Evolutionary conservation across 2,797 vertebrate genomes (phyloP).

Genomic region (Micropoecilia bifurca): DNA sequence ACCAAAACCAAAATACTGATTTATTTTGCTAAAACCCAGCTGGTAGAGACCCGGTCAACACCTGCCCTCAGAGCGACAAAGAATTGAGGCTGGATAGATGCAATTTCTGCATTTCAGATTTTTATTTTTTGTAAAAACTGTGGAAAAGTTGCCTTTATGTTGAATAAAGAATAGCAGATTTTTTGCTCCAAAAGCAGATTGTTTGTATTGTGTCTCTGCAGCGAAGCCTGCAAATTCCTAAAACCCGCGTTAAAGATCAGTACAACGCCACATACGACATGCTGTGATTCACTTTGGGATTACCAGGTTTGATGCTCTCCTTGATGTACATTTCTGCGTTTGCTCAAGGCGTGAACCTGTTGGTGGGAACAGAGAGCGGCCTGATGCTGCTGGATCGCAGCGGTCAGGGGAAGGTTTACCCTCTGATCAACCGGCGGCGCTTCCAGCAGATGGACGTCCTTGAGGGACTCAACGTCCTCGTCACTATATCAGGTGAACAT

Average conservation of each 20-base stretch:
- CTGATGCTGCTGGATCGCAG: conserved; percentile 98
- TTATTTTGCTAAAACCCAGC: not conserved
- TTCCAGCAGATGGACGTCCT: conserved; percentile 99
- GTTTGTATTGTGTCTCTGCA: not conserved
- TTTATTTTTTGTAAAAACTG: not conserved
- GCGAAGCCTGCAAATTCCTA: not conserved
- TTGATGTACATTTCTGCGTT: conserved; percentile 8
- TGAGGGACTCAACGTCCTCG: conserved; percentile 96
- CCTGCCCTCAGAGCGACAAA: too few species aligned
- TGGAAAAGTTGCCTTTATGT: not conserved
- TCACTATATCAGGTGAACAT: conserved; percentile 92
- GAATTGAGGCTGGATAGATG: not conserved
- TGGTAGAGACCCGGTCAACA: too few species aligned
- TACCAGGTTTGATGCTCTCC: not conserved
- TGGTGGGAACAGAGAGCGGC: conserved; percentile 97
- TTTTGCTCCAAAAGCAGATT: not conserved
- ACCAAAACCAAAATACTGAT: too few species aligned
- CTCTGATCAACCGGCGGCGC: conserved; percentile 92
- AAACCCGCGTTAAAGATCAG: not conserved
- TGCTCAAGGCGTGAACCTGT: conserved; percentile 90
- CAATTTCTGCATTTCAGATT: not conserved
- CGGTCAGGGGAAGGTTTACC: conserved; percentile 97
- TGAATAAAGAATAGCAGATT: not conserved
- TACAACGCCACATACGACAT: not conserved
- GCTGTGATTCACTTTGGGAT: not conserved